Evolutionary conservation across 2,797 vertebrate genomes (phyloP).

Genomic region (Anomalospiza imberbis): DNA sequence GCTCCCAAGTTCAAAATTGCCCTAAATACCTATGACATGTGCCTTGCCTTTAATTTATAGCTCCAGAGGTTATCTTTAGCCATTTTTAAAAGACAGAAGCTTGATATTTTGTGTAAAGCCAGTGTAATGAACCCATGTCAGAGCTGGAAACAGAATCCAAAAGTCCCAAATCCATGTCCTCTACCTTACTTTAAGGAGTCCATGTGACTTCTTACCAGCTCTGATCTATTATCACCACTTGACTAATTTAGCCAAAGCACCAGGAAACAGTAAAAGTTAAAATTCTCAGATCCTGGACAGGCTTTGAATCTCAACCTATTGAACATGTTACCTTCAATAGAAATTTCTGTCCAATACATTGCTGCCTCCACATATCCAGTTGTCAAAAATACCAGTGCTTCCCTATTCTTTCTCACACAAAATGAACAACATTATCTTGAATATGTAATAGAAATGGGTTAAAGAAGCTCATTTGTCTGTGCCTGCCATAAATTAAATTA

Average conservation of each 20-base stretch:
- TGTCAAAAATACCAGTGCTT: neutral
- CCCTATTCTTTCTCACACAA: neutral
- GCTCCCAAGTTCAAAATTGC: neutral
- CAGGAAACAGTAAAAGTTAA: neutral
- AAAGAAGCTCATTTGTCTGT: neutral
- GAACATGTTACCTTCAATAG: accelerated
- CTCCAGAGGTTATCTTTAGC: neutral
- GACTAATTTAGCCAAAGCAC: neutral
- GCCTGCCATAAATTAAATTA: neutral
- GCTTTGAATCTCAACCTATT: neutral
- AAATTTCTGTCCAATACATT: neutral
- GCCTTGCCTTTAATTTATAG: neutral
- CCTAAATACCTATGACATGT: neutral
- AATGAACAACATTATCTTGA: neutral
- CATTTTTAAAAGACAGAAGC: neutral
- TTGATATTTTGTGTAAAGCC: neutral
- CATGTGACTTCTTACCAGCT: neutral
- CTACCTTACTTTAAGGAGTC: neutral
- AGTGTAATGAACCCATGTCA: neutral
- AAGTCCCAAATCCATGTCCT: neutral
- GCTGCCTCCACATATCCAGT: neutral
- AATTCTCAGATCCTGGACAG: neutral
- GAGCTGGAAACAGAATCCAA: neutral
- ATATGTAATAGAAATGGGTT: neutral
- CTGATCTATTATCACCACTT: neutral